Base-by-base conservation (phyloP, 2,797 vertebrate species). In the Rhabdophis nuchalis region DNA sequence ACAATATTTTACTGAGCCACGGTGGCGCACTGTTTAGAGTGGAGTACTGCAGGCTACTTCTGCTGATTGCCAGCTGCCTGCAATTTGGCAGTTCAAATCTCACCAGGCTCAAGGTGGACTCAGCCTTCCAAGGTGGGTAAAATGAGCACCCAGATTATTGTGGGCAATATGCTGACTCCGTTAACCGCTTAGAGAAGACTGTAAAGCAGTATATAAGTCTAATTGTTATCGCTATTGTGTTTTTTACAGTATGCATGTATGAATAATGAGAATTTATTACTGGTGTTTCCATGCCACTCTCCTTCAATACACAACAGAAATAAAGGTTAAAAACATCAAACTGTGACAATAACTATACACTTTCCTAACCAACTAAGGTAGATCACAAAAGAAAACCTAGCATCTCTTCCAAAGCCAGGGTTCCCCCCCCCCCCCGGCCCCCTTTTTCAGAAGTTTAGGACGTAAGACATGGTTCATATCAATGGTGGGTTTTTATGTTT, bases 351-450 rank as follows among this genome's bases (percentile, higher is more conserved):
- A 36, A 32, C 36, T 77, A 77, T 77, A 23, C 23, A 36, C 36
- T 41, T 3, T 41, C 18, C 72, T 72, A 72, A 72, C 68, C 32
- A 77, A 18, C 32, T 41, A 10, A 41, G n/a, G 3, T 36, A 77
- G 32, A 41, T 41, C 32, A 9, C 32, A 77, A 77, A 77, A 36
- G 7, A 77, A 36, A 77, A 41, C 3, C 8, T 77, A 77, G 41
- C 18, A 36, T 77, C 68, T 72, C 64, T 72, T 72, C n/a, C 64
- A 72, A 72, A 77, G 8, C 3, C 20, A 25, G 23, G 72, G 16
- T 2, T 41, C 13, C 4, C 4, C 1, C 18, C n/a, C n/a, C n/a
- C n/a, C n/a, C n/a, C n/a, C n/a, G n/a, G n/a, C 4, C 4, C 1
- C 18, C n/a, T 14, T 46, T 46, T 82, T 82, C 72, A 82, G 72